phyloP scores from a whole-genome alignment of 1,140 invertebrate genomes.

The Dryas iulia region DNA sequence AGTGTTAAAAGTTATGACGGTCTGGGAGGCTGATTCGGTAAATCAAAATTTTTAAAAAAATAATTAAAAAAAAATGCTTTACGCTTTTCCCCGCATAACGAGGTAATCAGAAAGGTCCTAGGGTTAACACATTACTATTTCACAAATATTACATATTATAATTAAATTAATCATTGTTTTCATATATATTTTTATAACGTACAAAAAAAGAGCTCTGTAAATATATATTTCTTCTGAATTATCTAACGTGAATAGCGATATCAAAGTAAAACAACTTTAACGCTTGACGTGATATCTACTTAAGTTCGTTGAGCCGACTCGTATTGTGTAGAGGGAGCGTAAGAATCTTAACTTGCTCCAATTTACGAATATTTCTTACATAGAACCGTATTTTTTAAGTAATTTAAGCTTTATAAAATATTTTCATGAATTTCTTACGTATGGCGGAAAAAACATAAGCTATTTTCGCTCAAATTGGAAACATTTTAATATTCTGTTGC shows the following conservation, averaged over 20 bases:
- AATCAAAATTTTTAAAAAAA: no score
- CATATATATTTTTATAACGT: not conserved
- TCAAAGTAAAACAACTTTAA: slow-evolving; percentile 16
- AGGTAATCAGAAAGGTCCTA: no score
- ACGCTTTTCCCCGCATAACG: no score
- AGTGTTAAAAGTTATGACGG: not conserved
- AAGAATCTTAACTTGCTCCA: slow-evolving; percentile 12
- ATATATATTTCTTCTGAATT: not conserved
- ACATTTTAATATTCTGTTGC: no score
- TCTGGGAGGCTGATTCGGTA: no score
- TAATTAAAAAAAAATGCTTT: no score
- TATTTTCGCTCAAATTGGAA: no score
- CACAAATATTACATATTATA: not conserved
- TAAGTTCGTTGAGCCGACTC: slow-evolving; percentile 21
- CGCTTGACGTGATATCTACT: slow-evolving; percentile 23
- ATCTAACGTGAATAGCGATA: slow-evolving; percentile 6
- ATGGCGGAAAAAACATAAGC: no score
- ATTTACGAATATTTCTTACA: slow-evolving; percentile 7
- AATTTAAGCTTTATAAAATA: not conserved
- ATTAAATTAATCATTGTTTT: not conserved
- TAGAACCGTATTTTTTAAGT: not conserved
- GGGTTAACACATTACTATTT: no score
- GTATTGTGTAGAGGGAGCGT: slow-evolving; percentile 1
- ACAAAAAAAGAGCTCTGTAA: not conserved
- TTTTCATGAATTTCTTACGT: no score